Evolutionary conservation across 2,113 vertebrate genomes (phyloP).

Genomic region (Lonchura striata): DNA sequence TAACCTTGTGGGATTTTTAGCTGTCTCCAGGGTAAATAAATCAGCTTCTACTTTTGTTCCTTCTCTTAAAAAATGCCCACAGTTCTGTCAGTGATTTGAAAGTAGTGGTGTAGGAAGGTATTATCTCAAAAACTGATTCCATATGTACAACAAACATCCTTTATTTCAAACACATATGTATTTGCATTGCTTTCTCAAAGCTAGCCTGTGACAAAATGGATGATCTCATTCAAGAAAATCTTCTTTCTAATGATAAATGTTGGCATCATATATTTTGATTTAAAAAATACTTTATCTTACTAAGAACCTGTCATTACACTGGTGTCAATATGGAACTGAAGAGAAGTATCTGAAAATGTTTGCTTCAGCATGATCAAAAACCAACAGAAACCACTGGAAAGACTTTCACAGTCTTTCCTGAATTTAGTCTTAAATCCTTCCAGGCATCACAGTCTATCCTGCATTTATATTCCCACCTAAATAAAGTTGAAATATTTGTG

Average conservation of each 20-base stretch:
- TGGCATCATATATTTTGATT: neutral
- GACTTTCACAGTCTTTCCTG: neutral
- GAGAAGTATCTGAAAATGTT: neutral
- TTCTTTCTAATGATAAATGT: neutral
- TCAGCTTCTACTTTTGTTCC: neutral
- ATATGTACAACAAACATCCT: neutral
- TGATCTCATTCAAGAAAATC: neutral
- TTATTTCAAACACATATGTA: neutral
- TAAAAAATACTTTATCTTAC: neutral
- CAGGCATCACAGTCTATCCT: neutral
- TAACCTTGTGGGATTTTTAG: neutral
- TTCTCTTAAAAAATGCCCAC: neutral
- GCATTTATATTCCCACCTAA: neutral
- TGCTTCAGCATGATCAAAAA: neutral
- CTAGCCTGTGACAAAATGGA: neutral
- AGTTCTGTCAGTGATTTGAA: neutral
- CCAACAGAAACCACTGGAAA: neutral
- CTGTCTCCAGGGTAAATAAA: neutral
- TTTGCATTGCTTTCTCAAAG: neutral
- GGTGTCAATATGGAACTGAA: neutral
- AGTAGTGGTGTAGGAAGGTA: neutral
- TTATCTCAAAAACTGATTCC: neutral
- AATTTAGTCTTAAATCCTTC: neutral
- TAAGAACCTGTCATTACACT: neutral
- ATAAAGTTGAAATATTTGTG: neutral